Conservation (phyloP, 2,113 vertebrate genomes). For the Seriola aureovittata region DNA sequence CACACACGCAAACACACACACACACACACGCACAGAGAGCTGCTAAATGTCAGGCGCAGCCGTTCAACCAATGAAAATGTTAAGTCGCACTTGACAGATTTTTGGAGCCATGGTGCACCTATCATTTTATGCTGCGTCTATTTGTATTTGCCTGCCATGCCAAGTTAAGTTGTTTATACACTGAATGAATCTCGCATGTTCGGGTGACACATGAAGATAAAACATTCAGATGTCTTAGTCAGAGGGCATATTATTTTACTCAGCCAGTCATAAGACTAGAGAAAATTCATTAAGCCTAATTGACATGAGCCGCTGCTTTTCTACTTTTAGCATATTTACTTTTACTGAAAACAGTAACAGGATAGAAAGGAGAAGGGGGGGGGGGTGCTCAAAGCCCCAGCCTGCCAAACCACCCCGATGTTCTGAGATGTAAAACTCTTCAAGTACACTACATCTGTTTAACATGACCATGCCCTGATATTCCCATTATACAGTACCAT, state of each 20-base stretch:
- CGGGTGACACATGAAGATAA: background rate
- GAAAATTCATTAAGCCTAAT: background rate
- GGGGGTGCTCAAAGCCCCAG: background rate
- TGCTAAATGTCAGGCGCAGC: conserved; percentile 3
- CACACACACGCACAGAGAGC: background rate
- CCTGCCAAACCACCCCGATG: background rate
- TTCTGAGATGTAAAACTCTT: conserved; percentile 33
- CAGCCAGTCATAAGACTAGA: background rate
- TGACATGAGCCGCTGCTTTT: background rate
- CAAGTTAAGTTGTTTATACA: background rate
- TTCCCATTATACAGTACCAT: conserved; percentile 35
- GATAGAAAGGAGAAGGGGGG: background rate
- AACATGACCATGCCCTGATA: conserved; percentile 16
- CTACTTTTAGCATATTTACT: conserved; percentile 2
- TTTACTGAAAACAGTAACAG: background rate
- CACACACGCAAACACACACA: background rate
- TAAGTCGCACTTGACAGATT: conserved; percentile 3
- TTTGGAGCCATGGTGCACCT: background rate
- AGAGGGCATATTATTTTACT: background rate
- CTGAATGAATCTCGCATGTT: conserved; percentile 3
- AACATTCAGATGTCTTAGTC: background rate
- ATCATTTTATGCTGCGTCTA: background rate
- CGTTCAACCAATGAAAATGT: background rate
- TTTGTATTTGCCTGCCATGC: background rate
- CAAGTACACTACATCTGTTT: background rate